Evolutionary conservation across 2,797 vertebrate genomes (phyloP).

Genomic region (Propithecus deckenii): DNA sequence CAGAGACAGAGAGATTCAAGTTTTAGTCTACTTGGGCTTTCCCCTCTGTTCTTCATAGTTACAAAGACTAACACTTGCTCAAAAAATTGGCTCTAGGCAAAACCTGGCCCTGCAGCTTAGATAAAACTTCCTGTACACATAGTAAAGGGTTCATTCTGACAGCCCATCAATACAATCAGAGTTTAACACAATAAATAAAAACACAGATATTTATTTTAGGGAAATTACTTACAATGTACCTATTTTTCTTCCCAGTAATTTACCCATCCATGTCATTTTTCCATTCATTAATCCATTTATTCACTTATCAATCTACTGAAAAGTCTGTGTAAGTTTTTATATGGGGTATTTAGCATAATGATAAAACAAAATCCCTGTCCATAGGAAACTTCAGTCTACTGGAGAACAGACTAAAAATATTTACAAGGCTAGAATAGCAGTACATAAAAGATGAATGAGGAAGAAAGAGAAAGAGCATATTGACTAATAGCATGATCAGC

Average conservation of each 20-base stretch:
- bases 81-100: not conserved
- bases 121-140: not conserved
- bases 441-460: not conserved
- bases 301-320: not conserved
- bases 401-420: not conserved
- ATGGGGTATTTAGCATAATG: not conserved
- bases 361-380: not conserved
- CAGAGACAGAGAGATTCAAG: not conserved
- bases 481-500: not conserved
- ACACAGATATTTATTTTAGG: not conserved
- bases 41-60: not conserved
- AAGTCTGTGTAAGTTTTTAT: not conserved
- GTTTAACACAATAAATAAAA: not conserved
- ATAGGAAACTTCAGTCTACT: not conserved
- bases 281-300: not conserved
- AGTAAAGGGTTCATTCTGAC: not conserved
- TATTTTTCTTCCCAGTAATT: not conserved
- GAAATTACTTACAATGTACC: not conserved
- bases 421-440: not conserved
- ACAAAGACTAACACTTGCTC: not conserved
- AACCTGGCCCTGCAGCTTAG: not conserved
- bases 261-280: not conserved
- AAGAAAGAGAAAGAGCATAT: not conserved
- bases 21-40: not conserved
- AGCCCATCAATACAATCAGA: not conserved